Conservation (phyloP, 1,140 invertebrate genomes). For the Aphis gossypii region DNA sequence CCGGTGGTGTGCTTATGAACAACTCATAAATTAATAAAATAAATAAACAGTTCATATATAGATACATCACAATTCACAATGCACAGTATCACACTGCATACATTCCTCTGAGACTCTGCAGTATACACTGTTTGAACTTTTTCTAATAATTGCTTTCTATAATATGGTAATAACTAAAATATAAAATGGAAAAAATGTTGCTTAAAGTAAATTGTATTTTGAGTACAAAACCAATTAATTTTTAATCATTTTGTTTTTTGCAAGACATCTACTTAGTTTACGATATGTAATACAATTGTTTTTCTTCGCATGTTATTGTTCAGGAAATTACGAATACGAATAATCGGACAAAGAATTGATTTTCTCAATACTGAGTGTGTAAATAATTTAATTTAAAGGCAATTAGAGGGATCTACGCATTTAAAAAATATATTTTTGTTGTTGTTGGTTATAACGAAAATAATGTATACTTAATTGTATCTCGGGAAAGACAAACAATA, state of each 20-base stretch:
- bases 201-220: neutral
- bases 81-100: neutral
- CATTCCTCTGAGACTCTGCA: neutral
- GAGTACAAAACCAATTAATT: neutral
- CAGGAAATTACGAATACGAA: neutral
- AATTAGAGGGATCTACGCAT: neutral
- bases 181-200: neutral
- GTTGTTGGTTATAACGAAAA: neutral
- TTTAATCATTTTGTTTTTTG: constrained; percentile 24
- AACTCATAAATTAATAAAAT: neutral
- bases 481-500: neutral
- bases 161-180: neutral
- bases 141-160: neutral
- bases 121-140: neutral
- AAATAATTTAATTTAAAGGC: neutral
- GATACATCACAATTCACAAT: neutral
- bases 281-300: neutral
- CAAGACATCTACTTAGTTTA: neutral
- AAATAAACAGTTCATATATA: neutral
- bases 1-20: neutral
- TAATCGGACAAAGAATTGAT: neutral
- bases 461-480: neutral
- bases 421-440: neutral
- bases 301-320: neutral
- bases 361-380: neutral